Base-by-base conservation (phyloP, 2,113 vertebrate species). In the Pygoscelis adeliae region DNA sequence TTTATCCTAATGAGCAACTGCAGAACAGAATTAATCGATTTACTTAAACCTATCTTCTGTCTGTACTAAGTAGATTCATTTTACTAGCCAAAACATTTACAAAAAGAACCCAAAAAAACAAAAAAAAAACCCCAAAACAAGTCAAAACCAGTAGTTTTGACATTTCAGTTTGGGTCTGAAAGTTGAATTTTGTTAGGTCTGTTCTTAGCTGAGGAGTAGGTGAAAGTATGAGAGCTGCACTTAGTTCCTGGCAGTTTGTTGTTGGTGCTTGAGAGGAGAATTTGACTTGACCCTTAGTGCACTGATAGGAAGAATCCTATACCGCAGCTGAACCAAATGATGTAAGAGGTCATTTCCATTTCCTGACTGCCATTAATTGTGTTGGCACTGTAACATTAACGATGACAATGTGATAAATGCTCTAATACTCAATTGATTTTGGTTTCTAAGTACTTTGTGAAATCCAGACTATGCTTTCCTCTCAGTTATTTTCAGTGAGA, bases 341-440 rank as follows among this genome's bases (percentile, higher is more conserved):
- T 83, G 2, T 47, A 67, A 89, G 83, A 95, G 61, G 44, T 81
- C 1, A 1, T 89, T 94, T 83, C 79, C n/a, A 40, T 83, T 93
- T 95, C 56, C 70, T 56, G 18, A 15, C 23, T 71, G 73, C 44
- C 66, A 46, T 85, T 86, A 66, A 42, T 80, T 71, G n/a, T 59
- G 9, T 72, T 91, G 53, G 19, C 49, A 53, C 44, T 87, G 56
- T 69, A 65, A 30, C 18, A 15, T 69, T 83, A 73, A 34, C 1
- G 1, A 19, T 36, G 13, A 44, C 30, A 52, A 6, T 58, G 15
- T 72, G 70, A 61, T 69, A 46, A 96, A 38, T 17, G 42, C 52
- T 72, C 44, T 81, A 87, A 76, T 84, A 66, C 53, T 76, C 30
- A 36, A 6, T 10, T 72, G 61, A 79, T 90, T 96, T 89, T 52